Evolutionary conservation across 2,888 invertebrate species (phyloP), one percentile per base, ranked within the genome.

Genomic region (Romanomermis culicivorax): DNA sequence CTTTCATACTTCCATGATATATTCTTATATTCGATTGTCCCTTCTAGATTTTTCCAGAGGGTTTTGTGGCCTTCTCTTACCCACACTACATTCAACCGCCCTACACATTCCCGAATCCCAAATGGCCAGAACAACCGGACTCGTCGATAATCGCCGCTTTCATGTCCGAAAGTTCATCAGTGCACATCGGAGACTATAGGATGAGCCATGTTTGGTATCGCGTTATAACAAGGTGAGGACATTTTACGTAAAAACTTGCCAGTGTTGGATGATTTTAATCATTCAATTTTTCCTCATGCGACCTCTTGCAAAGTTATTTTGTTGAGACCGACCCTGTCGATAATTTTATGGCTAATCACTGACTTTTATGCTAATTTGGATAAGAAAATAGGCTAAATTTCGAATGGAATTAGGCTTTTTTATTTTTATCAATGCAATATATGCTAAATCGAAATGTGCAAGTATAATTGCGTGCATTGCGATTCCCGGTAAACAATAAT

Each of bases 191-290:
- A 58, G 64, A 64, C 27, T 59, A 55, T 7, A 42, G 58, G 3
- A 61, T 64, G 42, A 58, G 58, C 23, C 63, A 64, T 47, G 60
- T 63, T 29, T 63, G 64, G 64, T 63, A 60, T 49, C 53, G 63
- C 3, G 51, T 59, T 11, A 42, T 64, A 4, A 11, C 30, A n/a
- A 54, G 54, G 54, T 54, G 4, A 45, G 42, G 11, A 17, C 36
- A 36, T 36, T 36, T 36, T 36, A 36, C 36, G 36, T 36, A 7
- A 11, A 11, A 17, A 7, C 17, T 36, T 36, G 36, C 36, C 7
- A 7, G 36, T 36, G 7, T 36, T 36, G 11, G 36, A 11, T 7
- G 11, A 17, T 17, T 36, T 36, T 36, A 36, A 11, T 36, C 7
- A 11, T 36, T 36, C 36, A 36, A 36, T 17, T 11, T 36, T 36